Base-by-base conservation (phyloP, 2,113 vertebrate genomes). In the Sorex fumeus region DNA sequence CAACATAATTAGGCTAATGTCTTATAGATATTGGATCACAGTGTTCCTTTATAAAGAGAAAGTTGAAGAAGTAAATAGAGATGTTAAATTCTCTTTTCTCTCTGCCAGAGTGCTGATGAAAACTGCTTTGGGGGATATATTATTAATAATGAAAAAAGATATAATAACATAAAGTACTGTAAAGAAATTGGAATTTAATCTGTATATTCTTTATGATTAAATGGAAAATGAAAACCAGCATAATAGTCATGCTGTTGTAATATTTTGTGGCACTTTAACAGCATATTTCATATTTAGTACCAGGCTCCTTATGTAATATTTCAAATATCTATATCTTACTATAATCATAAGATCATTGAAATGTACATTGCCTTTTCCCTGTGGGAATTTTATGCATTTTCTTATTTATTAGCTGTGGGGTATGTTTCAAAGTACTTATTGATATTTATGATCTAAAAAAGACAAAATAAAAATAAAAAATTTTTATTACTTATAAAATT, bases 31-130 rank as follows among this genome's bases (percentile, higher is more conserved):
- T 47, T 80, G n/a, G 79, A 93, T 95, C 60, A 93, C 86, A 36
- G 67, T 85, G 43, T 81, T 94, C n/a, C 32, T 91, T 94, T 70
- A 77, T 96, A 93, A 91, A 88, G 72, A 97, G 89, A 94, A 95
- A 96, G 90, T 93, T 87, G 28, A 50, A 71, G 95, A 96, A 93
- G 27, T 94, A 82, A 95, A 86, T n/a, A 79, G 45, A 83, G 13
- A 76, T 82, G 21, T 72, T 95, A 85, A 86, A 36, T 92, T 94
- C 30, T n/a, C 66, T 88, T 83, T 92, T 94, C 30, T n/a, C 66
- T 88, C 79, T 93, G 50, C 30, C n/a, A 85, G 43, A 74, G 23
- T 79, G 27, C 74, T 92, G 34, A 86, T 82, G 70, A 92, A 86
- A 60, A 82, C 67, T 86, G 67, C 84, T 87, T 80, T 50, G 83